Percentiles rank a stretch among this genome's conserved stretches.
Evolutionary conservation across 2,113 vertebrate species (phyloP).

Genomic region (Megaptera novaeangliae): DNA sequence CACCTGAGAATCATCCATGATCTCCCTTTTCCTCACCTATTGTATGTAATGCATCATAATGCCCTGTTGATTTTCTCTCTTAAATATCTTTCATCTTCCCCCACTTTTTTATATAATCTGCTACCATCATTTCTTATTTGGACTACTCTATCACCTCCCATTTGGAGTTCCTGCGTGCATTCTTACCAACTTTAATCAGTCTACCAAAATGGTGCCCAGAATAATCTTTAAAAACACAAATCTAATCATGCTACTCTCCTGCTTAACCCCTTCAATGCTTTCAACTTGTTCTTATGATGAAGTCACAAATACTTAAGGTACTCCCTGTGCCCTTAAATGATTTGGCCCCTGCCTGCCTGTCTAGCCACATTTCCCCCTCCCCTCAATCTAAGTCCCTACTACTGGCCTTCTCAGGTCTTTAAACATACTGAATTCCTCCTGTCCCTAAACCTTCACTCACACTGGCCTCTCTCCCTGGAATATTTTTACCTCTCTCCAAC

Average conservation of each 20-base stretch:
- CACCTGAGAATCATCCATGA: not conserved
- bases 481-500: not conserved
- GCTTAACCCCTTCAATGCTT: not conserved
- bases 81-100: not conserved
- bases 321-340: not conserved
- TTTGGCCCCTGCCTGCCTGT: not conserved
- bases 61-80: not conserved
- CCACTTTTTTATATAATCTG: not conserved
- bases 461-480: not conserved
- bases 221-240: not conserved
- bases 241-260: not conserved
- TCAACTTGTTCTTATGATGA: not conserved
- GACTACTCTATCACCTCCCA: not conserved
- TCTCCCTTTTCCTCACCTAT: not conserved
- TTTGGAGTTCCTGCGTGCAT: not conserved
- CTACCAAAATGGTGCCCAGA: not conserved
- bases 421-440: not conserved
- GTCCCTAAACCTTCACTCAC: not conserved
- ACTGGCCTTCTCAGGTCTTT: not conserved
- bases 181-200: not conserved
- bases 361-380: not conserved
- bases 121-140: not conserved
- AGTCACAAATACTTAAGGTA: not conserved
- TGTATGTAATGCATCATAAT: not conserved
- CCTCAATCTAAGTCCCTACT: not conserved